phyloP scores from a whole-genome alignment of 1,140 invertebrate genomes.

The Anadara kagoshimensis region DNA sequence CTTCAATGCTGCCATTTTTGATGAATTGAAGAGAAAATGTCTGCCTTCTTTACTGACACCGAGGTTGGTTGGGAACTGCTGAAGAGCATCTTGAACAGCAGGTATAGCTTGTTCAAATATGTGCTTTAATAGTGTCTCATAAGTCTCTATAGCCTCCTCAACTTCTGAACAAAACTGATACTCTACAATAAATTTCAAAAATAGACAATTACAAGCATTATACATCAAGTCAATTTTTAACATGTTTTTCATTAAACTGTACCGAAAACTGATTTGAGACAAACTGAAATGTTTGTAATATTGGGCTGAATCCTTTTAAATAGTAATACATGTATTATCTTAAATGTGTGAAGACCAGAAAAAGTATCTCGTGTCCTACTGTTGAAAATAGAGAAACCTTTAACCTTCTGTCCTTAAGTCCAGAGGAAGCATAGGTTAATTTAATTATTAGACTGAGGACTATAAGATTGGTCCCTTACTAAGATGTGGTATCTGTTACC shows the following conservation, averaged over 20 bases:
- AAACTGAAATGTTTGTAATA: background rate
- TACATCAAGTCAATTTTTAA: background rate
- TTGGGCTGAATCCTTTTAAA: background rate
- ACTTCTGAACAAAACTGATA: slow-evolving; percentile 27
- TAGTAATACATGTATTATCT: no score
- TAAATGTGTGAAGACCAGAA: no score
- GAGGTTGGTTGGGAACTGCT: slow-evolving; percentile 40
- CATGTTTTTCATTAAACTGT: background rate
- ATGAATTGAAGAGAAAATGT: slow-evolving; percentile 52
- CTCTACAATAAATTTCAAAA: background rate
- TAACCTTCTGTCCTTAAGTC: no score
- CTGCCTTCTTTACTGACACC: slow-evolving; percentile 55
- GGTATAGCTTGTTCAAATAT: slow-evolving; percentile 38
- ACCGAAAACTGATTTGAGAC: no score
- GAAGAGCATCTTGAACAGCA: slow-evolving; percentile 42
- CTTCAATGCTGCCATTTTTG: slow-evolving; percentile 54
- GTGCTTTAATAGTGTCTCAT: slow-evolving; percentile 45
- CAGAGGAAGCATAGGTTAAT: no score
- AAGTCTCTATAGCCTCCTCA: slow-evolving; percentile 31
- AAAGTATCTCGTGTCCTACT: no score
- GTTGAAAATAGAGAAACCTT: no score
- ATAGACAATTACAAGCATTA: background rate
- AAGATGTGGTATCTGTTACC: no score
- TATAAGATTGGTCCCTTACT: no score
- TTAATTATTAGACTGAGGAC: no score